These are phyloP conservation scores for Apamea sordens DNA, from an alignment of 2,888 invertebrate species.

Conservation along the genomic window DNA sequence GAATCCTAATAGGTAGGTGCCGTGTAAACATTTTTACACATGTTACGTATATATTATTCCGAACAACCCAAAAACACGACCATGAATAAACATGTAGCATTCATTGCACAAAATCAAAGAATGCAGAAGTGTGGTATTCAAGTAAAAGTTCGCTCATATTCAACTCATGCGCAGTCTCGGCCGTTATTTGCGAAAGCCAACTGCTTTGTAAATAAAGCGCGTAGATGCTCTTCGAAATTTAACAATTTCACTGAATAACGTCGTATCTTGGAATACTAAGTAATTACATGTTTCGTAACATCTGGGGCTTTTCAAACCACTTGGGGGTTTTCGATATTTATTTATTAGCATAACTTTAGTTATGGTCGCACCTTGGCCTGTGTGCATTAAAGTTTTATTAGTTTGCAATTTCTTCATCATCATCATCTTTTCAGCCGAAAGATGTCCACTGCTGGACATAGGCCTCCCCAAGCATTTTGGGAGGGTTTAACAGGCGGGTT, in stretches of 20 bases:
- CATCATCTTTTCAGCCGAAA: background rate
- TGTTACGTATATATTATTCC: constrained; percentile 17
- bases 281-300: constrained; percentile 67
- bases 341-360: constrained; percentile 11
- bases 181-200: constrained; percentile 82
- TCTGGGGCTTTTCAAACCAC: constrained; percentile 47
- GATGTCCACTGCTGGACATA: background rate
- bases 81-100: constrained; percentile 52
- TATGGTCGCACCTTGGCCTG: background rate
- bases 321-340: constrained; percentile 43
- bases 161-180: constrained; percentile 77
- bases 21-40: constrained; percentile 24
- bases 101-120: constrained; percentile 64
- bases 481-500: background rate
- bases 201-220: constrained; percentile 82
- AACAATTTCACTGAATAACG: constrained; percentile 86
- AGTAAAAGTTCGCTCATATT: constrained; percentile 80
- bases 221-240: constrained; percentile 82
- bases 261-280: constrained; percentile 79
- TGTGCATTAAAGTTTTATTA: constrained; percentile 1
- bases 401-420: background rate
- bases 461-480: background rate
- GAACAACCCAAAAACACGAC: constrained; percentile 34
- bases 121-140: constrained; percentile 56
- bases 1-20: background rate